Percentiles rank a stretch among this genome's conserved stretches.
Conservation (phyloP, 2,888 invertebrate species). For the Dexiosoma caninum region DNA sequence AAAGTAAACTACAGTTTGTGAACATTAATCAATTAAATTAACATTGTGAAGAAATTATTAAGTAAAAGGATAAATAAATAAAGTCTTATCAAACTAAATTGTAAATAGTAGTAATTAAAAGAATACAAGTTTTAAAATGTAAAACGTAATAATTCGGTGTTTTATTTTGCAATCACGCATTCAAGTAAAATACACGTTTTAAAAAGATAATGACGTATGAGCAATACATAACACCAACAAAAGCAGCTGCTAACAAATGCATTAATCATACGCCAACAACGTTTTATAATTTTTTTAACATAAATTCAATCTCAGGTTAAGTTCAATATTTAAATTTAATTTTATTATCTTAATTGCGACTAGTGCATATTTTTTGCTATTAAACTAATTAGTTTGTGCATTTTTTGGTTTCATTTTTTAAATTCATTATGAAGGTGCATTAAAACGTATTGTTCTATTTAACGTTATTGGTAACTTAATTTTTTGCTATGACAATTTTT, state of each 20-base stretch:
- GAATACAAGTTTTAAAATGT: too few relatives aligned
- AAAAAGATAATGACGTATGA: constrained; percentile 19
- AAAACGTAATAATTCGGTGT: too few relatives aligned
- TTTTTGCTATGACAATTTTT: not conserved
- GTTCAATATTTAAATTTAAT: not conserved
- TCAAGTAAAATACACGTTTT: too few relatives aligned
- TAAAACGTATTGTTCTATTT: constrained; percentile 9
- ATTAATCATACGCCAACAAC: constrained; percentile 5
- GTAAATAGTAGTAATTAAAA: too few relatives aligned
- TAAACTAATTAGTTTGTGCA: constrained; percentile 29
- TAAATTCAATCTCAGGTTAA: not conserved
- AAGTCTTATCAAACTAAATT: too few relatives aligned
- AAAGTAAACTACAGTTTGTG: too few relatives aligned
- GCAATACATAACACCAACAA: not conserved
- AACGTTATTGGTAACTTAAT: not conserved
- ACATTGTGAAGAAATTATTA: too few relatives aligned
- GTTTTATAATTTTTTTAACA: not conserved
- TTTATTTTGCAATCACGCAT: too few relatives aligned
- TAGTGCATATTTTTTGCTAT: not conserved
- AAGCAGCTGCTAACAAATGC: not conserved
- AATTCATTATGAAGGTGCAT: constrained; percentile 9
- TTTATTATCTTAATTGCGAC: not conserved
- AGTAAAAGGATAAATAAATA: too few relatives aligned
- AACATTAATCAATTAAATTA: too few relatives aligned
- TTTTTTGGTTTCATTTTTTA: not conserved